Conservation (phyloP, 2,113 vertebrate species). For the Pionites leucogaster region DNA sequence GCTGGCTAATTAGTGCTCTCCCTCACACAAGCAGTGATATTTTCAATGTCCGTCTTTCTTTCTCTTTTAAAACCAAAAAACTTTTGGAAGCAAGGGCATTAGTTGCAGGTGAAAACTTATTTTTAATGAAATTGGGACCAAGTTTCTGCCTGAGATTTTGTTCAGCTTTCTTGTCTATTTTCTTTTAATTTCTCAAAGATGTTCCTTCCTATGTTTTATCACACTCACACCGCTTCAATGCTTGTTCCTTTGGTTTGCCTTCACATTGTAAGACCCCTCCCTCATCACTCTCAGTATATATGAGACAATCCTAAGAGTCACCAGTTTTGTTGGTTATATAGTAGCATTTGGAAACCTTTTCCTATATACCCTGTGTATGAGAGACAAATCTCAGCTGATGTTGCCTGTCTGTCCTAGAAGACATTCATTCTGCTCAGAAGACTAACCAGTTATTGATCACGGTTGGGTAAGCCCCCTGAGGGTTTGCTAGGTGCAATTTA, state of each 20-base stretch:
- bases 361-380: neutral
- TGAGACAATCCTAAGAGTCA: neutral
- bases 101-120: neutral
- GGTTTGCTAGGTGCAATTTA: neutral
- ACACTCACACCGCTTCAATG: neutral
- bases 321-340: neutral
- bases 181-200: neutral
- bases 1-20: constrained; percentile 5
- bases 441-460: neutral
- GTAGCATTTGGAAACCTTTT: neutral
- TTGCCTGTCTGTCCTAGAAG: neutral
- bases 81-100: neutral
- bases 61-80: neutral
- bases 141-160: neutral
- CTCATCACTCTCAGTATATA: neutral
- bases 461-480: neutral
- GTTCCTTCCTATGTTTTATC: neutral
- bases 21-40: neutral
- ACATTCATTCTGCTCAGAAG: neutral
- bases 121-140: neutral
- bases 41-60: constrained; percentile 1
- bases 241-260: neutral
- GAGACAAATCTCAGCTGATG: neutral
- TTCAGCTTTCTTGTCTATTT: neutral
- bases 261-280: neutral